phyloP scores from a whole-genome alignment of 2,113 vertebrate genomes.

The Poeciliopsis prolifica region DNA sequence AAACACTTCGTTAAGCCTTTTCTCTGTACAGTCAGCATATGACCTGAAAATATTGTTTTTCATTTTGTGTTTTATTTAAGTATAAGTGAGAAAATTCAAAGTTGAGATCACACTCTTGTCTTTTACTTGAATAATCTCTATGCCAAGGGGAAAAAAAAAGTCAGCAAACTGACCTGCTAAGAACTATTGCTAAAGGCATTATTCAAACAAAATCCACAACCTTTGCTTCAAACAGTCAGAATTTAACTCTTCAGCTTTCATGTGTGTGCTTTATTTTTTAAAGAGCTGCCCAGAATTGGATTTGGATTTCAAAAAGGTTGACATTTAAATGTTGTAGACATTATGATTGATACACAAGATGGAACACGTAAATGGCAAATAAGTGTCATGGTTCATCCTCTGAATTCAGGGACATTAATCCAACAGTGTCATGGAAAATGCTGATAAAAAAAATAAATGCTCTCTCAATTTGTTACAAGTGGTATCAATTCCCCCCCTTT shows the following conservation, averaged over 20 bases:
- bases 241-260: conserved; percentile 63
- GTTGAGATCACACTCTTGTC: conserved; percentile 61
- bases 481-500: conserved; percentile 62
- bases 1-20: conserved; percentile 50
- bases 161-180: conserved; percentile 77
- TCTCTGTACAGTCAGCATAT: conserved; percentile 45
- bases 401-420: conserved; percentile 72
- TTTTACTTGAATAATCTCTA: conserved; percentile 72
- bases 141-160: conserved; percentile 52
- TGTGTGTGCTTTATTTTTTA: conserved; percentile 62
- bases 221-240: conserved; percentile 66
- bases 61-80: conserved; percentile 68
- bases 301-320: conserved; percentile 68
- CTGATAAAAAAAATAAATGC: conserved; percentile 65
- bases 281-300: conserved; percentile 62
- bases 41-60: conserved; percentile 22
- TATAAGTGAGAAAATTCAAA: conserved; percentile 60
- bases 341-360: conserved; percentile 69
- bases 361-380: conserved; percentile 73
- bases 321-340: conserved; percentile 75
- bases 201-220: conserved; percentile 69
- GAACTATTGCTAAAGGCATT: conserved; percentile 73
- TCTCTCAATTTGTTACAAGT: conserved; percentile 64
- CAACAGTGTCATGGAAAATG: conserved; percentile 64
- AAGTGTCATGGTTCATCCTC: conserved; percentile 71